These are phyloP conservation scores for Diarsia mendica DNA, from an alignment of 2,888 invertebrate species.

Conservation along the genomic window DNA sequence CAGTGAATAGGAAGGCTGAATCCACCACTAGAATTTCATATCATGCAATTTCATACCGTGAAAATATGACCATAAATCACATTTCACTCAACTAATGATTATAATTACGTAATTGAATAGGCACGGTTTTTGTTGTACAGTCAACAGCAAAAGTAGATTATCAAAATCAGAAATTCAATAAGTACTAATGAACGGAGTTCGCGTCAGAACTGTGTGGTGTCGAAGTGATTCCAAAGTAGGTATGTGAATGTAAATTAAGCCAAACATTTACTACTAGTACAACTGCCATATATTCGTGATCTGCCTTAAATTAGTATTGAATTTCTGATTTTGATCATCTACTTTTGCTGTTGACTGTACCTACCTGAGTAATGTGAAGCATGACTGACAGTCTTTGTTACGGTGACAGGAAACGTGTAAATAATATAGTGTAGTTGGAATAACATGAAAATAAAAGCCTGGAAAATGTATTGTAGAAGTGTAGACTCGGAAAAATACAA, in stretches of 20 bases:
- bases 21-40: neutral
- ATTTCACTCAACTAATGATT: conserved; percentile 28
- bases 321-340: too few relatives aligned
- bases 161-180: too few relatives aligned
- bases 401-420: conserved; percentile 38
- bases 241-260: too few relatives aligned
- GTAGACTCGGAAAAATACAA: neutral
- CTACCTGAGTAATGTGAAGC: conserved; percentile 29
- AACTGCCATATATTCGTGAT: too few relatives aligned
- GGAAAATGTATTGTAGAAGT: neutral
- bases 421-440: conserved; percentile 27
- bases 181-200: too few relatives aligned
- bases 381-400: conserved; percentile 46
- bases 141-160: too few relatives aligned
- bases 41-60: conserved; percentile 7
- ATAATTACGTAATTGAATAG: conserved; percentile 31
- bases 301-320: too few relatives aligned
- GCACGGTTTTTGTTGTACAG: conserved; percentile 13
- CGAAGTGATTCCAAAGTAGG: too few relatives aligned
- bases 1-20: neutral
- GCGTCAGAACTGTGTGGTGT: too few relatives aligned
- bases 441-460: conserved; percentile 17
- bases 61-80: conserved; percentile 21
- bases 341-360: too few relatives aligned
- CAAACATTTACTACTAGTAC: too few relatives aligned